These are phyloP conservation scores for Anthopleura xanthogrammica DNA, from an alignment of 92 coral and sea anemone genomes.

Conservation along the genomic window DNA sequence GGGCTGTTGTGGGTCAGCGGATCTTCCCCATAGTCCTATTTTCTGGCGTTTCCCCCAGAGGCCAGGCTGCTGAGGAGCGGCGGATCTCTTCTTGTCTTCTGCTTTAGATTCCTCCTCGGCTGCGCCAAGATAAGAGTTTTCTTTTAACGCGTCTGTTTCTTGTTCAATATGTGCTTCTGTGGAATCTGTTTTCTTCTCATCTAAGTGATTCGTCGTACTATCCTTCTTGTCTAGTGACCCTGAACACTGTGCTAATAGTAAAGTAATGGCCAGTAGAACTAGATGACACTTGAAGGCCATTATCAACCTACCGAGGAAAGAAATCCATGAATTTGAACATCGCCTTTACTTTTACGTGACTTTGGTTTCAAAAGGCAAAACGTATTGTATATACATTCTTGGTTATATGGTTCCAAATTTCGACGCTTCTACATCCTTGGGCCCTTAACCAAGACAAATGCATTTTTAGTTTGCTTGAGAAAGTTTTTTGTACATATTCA, in stretches of 20 bases:
- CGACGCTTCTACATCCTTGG: too few relatives aligned
- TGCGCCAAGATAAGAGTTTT: neutral
- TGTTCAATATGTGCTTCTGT: constrained; percentile 1
- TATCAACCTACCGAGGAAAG: neutral
- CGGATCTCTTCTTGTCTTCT: constrained; percentile 15
- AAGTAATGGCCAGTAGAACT: neutral
- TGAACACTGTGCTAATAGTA: constrained; percentile 18
- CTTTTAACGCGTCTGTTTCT: neutral
- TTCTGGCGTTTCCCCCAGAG: constrained; percentile 25
- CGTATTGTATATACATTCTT: neutral
- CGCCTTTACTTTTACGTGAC: neutral
- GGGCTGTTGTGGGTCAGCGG: neutral
- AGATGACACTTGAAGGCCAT: constrained; percentile 29
- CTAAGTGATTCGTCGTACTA: neutral
- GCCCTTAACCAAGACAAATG: too few relatives aligned
- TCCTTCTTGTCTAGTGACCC: constrained; percentile 10
- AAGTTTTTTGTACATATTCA: too few relatives aligned
- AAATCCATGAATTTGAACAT: neutral
- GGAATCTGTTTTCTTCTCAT: constrained; percentile 1
- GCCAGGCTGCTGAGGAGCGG: constrained; percentile 14
- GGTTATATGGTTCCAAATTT: too few relatives aligned
- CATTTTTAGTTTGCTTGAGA: too few relatives aligned
- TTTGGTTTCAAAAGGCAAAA: neutral
- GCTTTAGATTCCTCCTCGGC: neutral
- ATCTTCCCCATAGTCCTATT: neutral